Evolutionary conservation across 2,113 vertebrate species (phyloP).

Genomic region (Pterocles gutturalis): DNA sequence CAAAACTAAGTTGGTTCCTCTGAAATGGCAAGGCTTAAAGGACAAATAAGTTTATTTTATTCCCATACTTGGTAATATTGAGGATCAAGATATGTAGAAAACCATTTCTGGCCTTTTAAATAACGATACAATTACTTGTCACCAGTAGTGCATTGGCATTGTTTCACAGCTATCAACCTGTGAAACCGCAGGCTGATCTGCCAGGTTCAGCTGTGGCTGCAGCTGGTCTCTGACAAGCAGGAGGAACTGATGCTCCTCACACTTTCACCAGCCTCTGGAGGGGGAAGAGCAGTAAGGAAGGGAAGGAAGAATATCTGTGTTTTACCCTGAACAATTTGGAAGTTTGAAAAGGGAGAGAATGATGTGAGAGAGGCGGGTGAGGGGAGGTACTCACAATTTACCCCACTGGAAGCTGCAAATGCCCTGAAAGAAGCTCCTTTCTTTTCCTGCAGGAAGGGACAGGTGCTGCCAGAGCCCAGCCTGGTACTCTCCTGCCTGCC

Average conservation of each 20-base stretch:
- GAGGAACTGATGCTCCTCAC: not conserved
- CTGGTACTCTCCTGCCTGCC: not conserved
- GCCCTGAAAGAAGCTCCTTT: not conserved
- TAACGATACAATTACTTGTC: not conserved
- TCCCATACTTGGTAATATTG: not conserved
- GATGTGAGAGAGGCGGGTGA: not conserved
- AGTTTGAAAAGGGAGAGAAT: not conserved
- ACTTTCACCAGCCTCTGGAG: not conserved
- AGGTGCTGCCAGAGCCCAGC: not conserved
- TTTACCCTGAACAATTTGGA: not conserved
- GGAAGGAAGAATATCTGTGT: not conserved
- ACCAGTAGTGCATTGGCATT: not conserved
- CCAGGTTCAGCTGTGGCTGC: not conserved
- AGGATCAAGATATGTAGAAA: not conserved
- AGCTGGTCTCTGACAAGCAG: not conserved
- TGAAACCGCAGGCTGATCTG: not conserved
- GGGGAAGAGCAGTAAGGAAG: not conserved
- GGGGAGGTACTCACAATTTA: not conserved
- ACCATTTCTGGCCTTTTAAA: not conserved
- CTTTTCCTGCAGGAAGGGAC: not conserved
- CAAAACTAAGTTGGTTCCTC: not conserved
- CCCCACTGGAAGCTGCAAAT: not conserved
- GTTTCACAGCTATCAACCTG: not conserved
- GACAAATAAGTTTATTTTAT: not conserved
- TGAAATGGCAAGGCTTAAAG: not conserved